Evolutionary conservation across 2,113 vertebrate genomes (phyloP).

Genomic region (Athene noctua): DNA sequence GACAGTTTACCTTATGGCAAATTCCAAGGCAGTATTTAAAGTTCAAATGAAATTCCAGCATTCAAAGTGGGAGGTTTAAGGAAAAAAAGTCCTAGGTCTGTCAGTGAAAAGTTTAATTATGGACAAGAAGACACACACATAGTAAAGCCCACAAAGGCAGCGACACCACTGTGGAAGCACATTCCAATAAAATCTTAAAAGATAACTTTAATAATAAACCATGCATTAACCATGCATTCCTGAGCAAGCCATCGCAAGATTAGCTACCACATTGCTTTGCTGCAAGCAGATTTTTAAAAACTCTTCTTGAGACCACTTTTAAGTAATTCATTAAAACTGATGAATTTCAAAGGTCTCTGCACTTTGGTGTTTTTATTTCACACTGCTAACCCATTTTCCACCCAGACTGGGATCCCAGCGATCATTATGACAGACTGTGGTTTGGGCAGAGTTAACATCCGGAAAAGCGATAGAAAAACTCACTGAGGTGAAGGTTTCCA

Average conservation of each 20-base stretch:
- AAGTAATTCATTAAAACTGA: background rate
- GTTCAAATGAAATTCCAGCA: constrained; percentile 27
- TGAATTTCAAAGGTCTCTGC: background rate
- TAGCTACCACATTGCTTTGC: constrained; percentile 65
- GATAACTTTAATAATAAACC: constrained; percentile 79
- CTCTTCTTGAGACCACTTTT: constrained; percentile 20
- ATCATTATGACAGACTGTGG: background rate
- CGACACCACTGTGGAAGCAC: constrained; percentile 57
- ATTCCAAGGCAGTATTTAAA: constrained; percentile 19
- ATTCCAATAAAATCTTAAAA: constrained; percentile 79
- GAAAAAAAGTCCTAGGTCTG: background rate
- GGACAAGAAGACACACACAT: constrained; percentile 58
- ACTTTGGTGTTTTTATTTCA: background rate
- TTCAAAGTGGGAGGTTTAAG: constrained; percentile 14
- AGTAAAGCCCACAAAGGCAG: constrained; percentile 45
- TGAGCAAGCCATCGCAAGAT: constrained; percentile 74
- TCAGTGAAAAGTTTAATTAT: constrained; percentile 44
- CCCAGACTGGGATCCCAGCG: background rate
- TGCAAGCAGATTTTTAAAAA: constrained; percentile 58
- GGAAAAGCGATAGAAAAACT: constrained; percentile 21
- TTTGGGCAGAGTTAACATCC: background rate
- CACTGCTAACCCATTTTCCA: background rate
- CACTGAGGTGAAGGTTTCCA: constrained; percentile 15
- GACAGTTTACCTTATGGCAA: constrained; percentile 31
- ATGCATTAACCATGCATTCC: constrained; percentile 78